Percentiles rank a stretch among this genome's conserved stretches.
Conservation (phyloP, 2,797 vertebrate species). For the Centroberyx gerrardi region DNA sequence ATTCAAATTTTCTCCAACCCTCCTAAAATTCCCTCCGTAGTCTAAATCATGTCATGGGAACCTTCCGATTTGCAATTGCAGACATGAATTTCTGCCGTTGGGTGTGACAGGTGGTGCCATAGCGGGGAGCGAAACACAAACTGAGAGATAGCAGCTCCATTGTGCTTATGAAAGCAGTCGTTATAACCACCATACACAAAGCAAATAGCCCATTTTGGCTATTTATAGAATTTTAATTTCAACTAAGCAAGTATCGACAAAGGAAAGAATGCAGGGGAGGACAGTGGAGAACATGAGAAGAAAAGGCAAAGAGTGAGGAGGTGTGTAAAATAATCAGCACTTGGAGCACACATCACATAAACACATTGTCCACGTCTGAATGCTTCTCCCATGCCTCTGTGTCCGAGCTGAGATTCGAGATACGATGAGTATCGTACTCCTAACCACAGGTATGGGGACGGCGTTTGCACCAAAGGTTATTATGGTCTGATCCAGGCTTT, state of each 20-base stretch:
- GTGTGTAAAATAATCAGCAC: neutral
- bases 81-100: constrained; percentile 17
- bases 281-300: constrained; percentile 10
- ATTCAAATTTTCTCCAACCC: no score
- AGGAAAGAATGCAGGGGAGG: neutral
- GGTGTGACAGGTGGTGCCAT: constrained; percentile 45
- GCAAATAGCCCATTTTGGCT: no score
- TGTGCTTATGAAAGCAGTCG: constrained; percentile 1
- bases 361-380: neutral
- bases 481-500: constrained; percentile 16
- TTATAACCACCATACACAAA: no score
- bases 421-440: no score
- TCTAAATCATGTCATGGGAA: no score
- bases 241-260: neutral
- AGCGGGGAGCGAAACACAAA: constrained; percentile 35
- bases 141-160: constrained; percentile 17
- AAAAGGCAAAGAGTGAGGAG: neutral
- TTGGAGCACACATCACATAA: neutral
- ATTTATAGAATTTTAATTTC: no score
- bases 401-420: neutral
- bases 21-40: no score
- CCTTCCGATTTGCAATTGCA: neutral
- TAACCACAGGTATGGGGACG: no score
- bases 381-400: neutral
- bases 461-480: neutral